phyloP scores from a whole-genome alignment of 2,888 invertebrate genomes.

The Tetanocera ferruginea region DNA sequence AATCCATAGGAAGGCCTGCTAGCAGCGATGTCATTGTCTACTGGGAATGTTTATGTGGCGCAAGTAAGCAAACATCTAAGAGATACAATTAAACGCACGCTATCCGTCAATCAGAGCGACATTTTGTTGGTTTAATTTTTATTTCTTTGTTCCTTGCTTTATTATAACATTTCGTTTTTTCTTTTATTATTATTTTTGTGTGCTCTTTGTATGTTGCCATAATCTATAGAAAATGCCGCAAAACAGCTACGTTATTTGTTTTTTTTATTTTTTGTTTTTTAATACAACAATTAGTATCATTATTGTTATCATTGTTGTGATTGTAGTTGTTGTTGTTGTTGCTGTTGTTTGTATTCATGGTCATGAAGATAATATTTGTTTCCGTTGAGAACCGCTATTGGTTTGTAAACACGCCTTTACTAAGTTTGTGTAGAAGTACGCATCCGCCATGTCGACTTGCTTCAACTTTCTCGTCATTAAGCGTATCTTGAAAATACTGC shows the following conservation, averaged over 20 bases:
- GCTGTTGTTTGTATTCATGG: not conserved
- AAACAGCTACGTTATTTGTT: not conserved
- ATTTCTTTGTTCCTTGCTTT: slow-evolving; percentile 48
- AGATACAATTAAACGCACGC: slow-evolving; percentile 69
- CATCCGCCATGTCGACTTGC: not conserved
- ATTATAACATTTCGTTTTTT: slow-evolving; percentile 54
- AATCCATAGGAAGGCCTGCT: too few species aligned
- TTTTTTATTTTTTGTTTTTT: not conserved
- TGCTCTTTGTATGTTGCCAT: slow-evolving; percentile 17
- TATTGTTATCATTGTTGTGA: slow-evolving; percentile 1
- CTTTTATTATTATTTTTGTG: slow-evolving; percentile 45
- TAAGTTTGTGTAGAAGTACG: slow-evolving; percentile 22
- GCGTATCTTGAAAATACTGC: not conserved
- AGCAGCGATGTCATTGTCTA: too few species aligned
- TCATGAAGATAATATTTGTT: slow-evolving; percentile 4
- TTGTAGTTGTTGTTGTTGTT: not conserved
- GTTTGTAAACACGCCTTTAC: slow-evolving; percentile 14
- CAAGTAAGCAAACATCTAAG: slow-evolving; percentile 62
- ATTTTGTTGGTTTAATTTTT: slow-evolving; percentile 62
- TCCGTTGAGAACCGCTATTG: slow-evolving; percentile 15
- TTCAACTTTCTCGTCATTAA: slow-evolving; percentile 31
- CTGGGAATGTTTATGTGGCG: slow-evolving; percentile 54
- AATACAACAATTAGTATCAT: not conserved
- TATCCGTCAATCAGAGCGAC: slow-evolving; percentile 69
- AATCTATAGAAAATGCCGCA: slow-evolving; percentile 25